Evolutionary conservation across 1,140 invertebrate species (phyloP).

Genomic region (Drosophila equinoxialis): DNA sequence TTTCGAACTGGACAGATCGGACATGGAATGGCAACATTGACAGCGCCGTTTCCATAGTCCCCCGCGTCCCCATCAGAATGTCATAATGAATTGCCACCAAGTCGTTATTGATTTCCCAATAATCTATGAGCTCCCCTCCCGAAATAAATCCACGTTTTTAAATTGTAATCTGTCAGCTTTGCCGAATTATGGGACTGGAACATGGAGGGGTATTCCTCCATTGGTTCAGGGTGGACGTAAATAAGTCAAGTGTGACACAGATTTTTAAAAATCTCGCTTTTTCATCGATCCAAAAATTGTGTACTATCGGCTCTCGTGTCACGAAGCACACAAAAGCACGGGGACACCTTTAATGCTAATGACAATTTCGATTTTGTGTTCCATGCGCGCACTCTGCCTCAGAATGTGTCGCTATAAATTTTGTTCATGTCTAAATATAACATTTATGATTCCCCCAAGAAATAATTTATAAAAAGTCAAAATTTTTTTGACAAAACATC

Average conservation of each 20-base stretch:
- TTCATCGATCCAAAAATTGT: too few relatives aligned
- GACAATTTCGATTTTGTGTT: conserved; percentile 40
- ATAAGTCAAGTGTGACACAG: not conserved
- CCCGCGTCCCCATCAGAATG: not conserved
- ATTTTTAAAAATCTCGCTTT: not conserved
- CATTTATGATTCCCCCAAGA: conserved; percentile 59
- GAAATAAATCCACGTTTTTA: conserved; percentile 29
- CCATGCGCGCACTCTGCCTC: conserved; percentile 34
- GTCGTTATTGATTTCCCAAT: conserved; percentile 22
- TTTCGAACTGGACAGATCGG: not conserved
- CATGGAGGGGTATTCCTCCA: not conserved
- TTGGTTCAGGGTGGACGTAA: not conserved
- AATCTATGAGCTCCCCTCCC: conserved; percentile 18
- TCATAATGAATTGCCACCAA: conserved; percentile 27
- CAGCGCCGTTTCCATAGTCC: not conserved
- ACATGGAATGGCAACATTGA: not conserved
- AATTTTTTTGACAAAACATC: conserved; percentile 55
- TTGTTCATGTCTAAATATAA: conserved; percentile 63
- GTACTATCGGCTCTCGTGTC: not conserved
- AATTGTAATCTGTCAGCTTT: conserved; percentile 35
- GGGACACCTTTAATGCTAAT: conserved; percentile 20
- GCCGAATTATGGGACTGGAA: conserved; percentile 3
- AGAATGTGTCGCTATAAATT: conserved; percentile 63
- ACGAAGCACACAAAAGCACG: conserved; percentile 1
- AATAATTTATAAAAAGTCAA: conserved; percentile 58